Evolutionary conservation across 2,113 vertebrate genomes (phyloP).

Genomic region (Osmerus mordax): DNA sequence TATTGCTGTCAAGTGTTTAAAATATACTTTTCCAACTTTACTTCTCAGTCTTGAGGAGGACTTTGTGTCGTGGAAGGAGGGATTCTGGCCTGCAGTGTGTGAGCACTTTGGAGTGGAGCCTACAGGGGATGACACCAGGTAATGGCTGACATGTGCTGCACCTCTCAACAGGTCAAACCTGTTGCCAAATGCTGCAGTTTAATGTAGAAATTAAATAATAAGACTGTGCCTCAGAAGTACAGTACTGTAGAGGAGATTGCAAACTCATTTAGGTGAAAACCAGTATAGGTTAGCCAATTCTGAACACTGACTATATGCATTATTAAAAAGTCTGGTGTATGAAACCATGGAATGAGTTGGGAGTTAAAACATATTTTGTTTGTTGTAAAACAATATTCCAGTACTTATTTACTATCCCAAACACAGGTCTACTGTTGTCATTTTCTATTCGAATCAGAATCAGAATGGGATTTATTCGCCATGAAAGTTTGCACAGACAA

Average conservation of each 20-base stretch:
- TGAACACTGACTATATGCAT: too few relatives aligned
- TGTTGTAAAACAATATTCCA: not conserved
- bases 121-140: slow-evolving; percentile 84
- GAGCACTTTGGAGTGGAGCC: slow-evolving; percentile 84
- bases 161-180: not conserved
- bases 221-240: too few relatives aligned
- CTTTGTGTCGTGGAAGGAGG: slow-evolving; percentile 85
- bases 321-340: too few relatives aligned
- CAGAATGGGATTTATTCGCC: too few relatives aligned
- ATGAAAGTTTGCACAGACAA: too few relatives aligned
- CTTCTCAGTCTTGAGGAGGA: slow-evolving; percentile 79
- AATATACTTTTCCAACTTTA: too few relatives aligned
- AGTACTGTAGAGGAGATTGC: not conserved
- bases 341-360: too few relatives aligned
- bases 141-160: slow-evolving; percentile 6
- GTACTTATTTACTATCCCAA: too few relatives aligned
- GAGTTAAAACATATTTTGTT: not conserved
- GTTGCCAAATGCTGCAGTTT: not conserved
- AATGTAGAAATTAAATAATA: not conserved
- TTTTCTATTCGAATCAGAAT: too few relatives aligned
- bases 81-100: slow-evolving; percentile 85
- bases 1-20: too few relatives aligned
- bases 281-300: too few relatives aligned
- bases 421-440: too few relatives aligned
- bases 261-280: not conserved